Evolutionary conservation across 2,113 vertebrate species (phyloP).

Genomic region (Copsychus sechellarum): DNA sequence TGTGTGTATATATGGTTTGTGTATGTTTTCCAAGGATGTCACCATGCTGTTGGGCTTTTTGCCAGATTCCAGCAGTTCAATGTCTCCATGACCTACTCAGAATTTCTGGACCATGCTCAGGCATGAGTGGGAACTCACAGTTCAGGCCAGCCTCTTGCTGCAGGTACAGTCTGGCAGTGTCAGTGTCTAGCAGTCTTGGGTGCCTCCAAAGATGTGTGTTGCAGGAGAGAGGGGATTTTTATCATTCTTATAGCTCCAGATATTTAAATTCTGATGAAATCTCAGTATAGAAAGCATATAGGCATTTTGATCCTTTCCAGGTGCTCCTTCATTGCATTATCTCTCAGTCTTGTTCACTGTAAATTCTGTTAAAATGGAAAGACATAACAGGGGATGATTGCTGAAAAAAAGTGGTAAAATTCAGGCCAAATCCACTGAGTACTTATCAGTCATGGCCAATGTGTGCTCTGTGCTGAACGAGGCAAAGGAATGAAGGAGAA

Average conservation of each 20-base stretch:
- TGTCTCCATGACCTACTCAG: background rate
- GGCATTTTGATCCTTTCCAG: background rate
- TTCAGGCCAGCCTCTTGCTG: background rate
- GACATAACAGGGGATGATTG: background rate
- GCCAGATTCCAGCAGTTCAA: background rate
- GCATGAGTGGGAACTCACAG: background rate
- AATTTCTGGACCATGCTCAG: accelerated
- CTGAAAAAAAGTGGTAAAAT: background rate
- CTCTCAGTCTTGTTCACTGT: background rate
- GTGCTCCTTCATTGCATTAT: background rate
- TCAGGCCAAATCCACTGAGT: accelerated
- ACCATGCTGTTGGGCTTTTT: background rate
- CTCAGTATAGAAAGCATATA: background rate
- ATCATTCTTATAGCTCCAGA: background rate
- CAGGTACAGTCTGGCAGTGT: background rate
- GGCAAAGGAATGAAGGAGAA: background rate
- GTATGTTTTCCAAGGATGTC: background rate
- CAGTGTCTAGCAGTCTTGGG: background rate
- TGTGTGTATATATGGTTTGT: background rate
- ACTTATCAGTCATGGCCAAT: background rate
- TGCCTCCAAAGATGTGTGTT: background rate
- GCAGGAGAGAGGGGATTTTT: background rate
- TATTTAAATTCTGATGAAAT: background rate
- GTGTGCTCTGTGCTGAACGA: background rate
- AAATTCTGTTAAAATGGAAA: background rate